These are phyloP conservation scores for Spongilla lacustris DNA, from an alignment of 37 sponge, comb jelly and placozoan species.

Conservation along the genomic window DNA sequence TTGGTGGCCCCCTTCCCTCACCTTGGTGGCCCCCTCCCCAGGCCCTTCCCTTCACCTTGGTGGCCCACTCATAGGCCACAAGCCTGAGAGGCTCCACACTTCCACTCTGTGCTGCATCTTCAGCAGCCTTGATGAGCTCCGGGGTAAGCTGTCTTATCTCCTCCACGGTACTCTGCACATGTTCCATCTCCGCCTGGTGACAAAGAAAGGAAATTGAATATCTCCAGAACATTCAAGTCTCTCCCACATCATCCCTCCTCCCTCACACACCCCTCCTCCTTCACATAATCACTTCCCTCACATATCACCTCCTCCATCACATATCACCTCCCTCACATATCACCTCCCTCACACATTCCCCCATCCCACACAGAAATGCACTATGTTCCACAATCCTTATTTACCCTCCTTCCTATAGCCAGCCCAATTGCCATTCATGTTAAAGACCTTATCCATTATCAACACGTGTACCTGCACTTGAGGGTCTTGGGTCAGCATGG, in stretches of 20 bases:
- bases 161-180: constrained; percentile 34
- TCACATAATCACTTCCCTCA: not conserved
- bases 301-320: not conserved
- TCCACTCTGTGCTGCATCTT: constrained; percentile 11
- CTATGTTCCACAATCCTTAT: no score
- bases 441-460: no score
- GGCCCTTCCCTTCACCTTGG: constrained; percentile 26
- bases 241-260: not conserved
- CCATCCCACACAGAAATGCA: no score
- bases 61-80: constrained; percentile 85
- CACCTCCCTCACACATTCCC: not conserved
- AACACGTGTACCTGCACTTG: constrained; percentile 45
- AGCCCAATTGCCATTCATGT: no score
- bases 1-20: no score
- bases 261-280: not conserved
- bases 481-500: constrained; percentile 4
- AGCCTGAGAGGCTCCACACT: constrained; percentile 46
- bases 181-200: constrained; percentile 32
- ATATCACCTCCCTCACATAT: not conserved
- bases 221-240: no score
- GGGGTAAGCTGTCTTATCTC: constrained; percentile 71
- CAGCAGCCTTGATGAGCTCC: constrained; percentile 60
- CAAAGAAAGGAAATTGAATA: no score
- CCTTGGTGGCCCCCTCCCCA: not conserved
- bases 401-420: no score